phyloP scores from a whole-genome alignment of 2,797 vertebrate genomes.

The Urosaurus nigricauda region DNA sequence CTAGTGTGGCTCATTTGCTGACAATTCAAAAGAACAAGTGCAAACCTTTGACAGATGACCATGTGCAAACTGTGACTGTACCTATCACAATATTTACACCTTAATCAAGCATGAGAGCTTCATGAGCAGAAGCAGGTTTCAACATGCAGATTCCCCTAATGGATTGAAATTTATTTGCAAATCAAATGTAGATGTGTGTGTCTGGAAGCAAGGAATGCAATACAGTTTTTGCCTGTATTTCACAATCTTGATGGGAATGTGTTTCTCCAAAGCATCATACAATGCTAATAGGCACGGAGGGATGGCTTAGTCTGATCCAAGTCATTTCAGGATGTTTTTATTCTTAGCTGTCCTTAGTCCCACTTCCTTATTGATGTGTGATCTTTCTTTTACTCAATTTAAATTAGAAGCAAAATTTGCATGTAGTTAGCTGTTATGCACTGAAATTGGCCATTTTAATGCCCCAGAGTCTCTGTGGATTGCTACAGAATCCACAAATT shows the following conservation, averaged over 20 bases:
- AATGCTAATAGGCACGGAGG: not conserved
- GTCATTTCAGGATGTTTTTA: not conserved
- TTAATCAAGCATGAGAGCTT: not conserved
- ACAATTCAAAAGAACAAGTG: not conserved
- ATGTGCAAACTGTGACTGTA: not conserved
- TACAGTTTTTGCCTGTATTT: not conserved
- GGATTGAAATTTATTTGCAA: not conserved
- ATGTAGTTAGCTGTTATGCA: not conserved
- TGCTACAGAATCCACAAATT: no score
- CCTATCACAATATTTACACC: slow-evolving; percentile 1
- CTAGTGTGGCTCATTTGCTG: not conserved
- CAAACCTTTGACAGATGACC: not conserved
- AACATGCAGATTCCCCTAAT: not conserved
- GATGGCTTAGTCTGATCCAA: not conserved
- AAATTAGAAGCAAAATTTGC: not conserved
- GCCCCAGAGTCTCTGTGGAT: no score
- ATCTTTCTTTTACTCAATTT: not conserved
- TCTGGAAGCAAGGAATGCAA: not conserved
- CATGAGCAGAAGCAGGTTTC: not conserved
- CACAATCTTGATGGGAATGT: not conserved
- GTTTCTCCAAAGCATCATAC: not conserved
- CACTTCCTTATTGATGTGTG: not conserved
- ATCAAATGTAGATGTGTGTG: not conserved
- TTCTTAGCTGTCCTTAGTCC: not conserved
- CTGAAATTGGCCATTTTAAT: no score